Evolutionary conservation across 2,797 vertebrate genomes (phyloP), one percentile per base, ranked within the genome.

Genomic region (Enteromius thamalakanensis): DNA sequence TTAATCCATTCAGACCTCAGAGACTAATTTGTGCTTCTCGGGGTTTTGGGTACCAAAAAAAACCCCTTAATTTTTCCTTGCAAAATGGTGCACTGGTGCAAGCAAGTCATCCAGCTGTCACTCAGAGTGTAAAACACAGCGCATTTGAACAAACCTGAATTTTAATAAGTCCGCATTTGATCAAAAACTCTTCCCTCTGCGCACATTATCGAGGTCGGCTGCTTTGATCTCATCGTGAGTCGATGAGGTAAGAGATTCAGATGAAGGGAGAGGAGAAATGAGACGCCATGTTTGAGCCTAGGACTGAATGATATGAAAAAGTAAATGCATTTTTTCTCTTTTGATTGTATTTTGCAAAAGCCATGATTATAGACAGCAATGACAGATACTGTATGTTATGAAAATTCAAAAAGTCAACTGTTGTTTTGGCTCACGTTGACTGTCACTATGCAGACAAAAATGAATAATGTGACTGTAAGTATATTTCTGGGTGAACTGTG

Each of bases 141-240:
- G 77, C 85, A 86, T 90, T 87, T 90, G 75, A 87, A 62, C 42
- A n/a, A 77, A 89, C 81, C 79, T 82, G 89, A 89, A 89, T 91
- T 90, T 90, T 86, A 88, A 91, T 89, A 70, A 76, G 85, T 74
- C 42, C 17, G 84, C 88, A 45, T 88, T 90, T n/a, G n/a, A 91
- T 91, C 85, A 84, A 82, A 85, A 85, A 71, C 58, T 79, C 47
- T 60, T 79, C 37, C 74, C 88, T 87, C 87, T 69, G 75, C 47
- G 83, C 71, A 67, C 77, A 86, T 89, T 83, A 84, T 85, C 12
- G 81, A 88, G 82, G 84, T 90, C 55, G 40, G 85, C 76, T 81
- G 85, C 89, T 94, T 93, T 94, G 90, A 93, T 93, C 90, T 90
- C 76, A 85, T 87, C 84, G 87, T 71, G 84, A 81, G 34, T 79